These are phyloP conservation scores for Sweltsa coloradensis DNA, from an alignment of 1,140 invertebrate genomes.

Conservation along the genomic window DNA sequence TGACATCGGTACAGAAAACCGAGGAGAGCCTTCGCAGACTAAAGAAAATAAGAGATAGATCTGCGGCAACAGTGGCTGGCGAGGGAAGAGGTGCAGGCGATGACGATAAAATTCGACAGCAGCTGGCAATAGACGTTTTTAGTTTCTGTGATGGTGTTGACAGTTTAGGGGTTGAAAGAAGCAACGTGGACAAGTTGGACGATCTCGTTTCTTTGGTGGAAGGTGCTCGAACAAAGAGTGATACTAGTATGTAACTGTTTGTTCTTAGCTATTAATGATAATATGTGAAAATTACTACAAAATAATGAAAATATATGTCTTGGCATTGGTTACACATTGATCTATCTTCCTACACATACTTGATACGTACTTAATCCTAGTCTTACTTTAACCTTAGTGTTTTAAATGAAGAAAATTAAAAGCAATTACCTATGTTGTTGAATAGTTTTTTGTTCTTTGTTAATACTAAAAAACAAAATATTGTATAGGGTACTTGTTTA, in stretches of 20 bases:
- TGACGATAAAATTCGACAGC: conserved; percentile 87
- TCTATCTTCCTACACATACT: too few species aligned
- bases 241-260: neutral
- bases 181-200: conserved; percentile 6
- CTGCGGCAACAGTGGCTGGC: conserved; percentile 22
- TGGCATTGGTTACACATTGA: too few species aligned
- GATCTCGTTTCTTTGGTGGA: conserved; percentile 5
- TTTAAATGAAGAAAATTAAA: too few species aligned
- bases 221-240: neutral
- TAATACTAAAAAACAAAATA: too few species aligned
- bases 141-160: conserved; percentile 31
- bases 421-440: too few species aligned
- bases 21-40: conserved; percentile 82
- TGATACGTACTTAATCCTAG: too few species aligned
- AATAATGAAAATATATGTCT: too few species aligned
- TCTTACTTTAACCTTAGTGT: too few species aligned
- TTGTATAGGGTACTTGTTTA: too few species aligned
- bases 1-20: conserved; percentile 87
- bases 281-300: too few species aligned
- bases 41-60: conserved; percentile 59
- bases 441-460: too few species aligned
- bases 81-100: conserved; percentile 46
- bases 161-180: conserved; percentile 3
- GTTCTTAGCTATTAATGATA: too few species aligned
- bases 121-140: conserved; percentile 76